Base-by-base conservation (phyloP, 2,888 invertebrate genomes). In the Argyresthia albistria region DNA sequence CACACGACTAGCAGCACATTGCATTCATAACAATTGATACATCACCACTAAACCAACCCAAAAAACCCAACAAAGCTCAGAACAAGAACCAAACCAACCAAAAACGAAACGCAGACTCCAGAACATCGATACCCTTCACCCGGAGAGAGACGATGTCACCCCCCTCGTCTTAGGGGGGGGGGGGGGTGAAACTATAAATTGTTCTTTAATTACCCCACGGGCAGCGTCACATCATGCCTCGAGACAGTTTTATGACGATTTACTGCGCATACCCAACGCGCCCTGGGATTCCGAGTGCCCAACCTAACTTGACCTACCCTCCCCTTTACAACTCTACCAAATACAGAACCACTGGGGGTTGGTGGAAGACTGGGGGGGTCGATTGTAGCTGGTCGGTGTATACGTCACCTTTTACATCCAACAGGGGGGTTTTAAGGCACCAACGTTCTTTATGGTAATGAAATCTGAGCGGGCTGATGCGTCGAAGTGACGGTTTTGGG, bases 161-260 rank as follows among this genome's bases (percentile, higher is more conserved):
- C 15, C 48, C 39, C 14, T 50, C 55, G 55, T 51, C 49, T 54
- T 50, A 48, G 49, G 49, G 52, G 54, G 54, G 43, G 54, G 52
- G 51, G 49, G 10, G 16, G 47, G 53, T 55, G 51, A 78, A 84
- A 87, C 88, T 88, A 88, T 88, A 88, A 88, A 88, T 88, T 87
- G 80, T 88, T 80, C 83, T 88, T 87, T 88, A 88, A 88, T 88
- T 88, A 88, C 88, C 88, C 87, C 80, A 48, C 76, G 88, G 88
- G 88, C 88, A 87, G 87, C 88, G 91, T 91, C 91, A 91, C 91
- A 90, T 91, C 91, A 90, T 89, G 89, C 90, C 90, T 89, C 90
- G 88, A 90, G 91, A 91, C 91, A 91, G 90, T 91, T 91, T 91
- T 91, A 91, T 91, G 91, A 91, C 87, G 83, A 88, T 88, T 88